These are phyloP conservation scores for Spilosoma lubricipeda DNA, from an alignment of 2,888 invertebrate genomes.

Conservation along the genomic window DNA sequence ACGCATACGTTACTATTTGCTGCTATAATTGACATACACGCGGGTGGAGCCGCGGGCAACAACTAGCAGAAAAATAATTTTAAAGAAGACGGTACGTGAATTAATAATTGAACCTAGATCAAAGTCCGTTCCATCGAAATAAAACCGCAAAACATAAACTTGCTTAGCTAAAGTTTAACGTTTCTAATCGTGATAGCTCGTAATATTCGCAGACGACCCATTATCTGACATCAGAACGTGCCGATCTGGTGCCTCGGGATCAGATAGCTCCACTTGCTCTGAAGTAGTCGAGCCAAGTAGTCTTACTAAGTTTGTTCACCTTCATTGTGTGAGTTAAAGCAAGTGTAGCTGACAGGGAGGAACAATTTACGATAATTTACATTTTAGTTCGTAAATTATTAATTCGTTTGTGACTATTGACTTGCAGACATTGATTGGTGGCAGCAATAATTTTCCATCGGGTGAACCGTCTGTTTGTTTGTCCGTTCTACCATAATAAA, in stretches of 20 bases:
- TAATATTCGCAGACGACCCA: conserved; percentile 22
- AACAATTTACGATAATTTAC: neutral
- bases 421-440: too few relatives aligned
- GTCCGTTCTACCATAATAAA: too few relatives aligned
- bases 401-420: too few relatives aligned
- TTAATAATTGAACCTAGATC: neutral
- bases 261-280: conserved; percentile 33
- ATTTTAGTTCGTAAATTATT: too few relatives aligned
- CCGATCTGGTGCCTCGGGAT: conserved; percentile 16
- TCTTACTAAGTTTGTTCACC: conserved; percentile 18
- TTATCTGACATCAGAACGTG: conserved; percentile 45
- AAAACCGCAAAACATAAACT: neutral
- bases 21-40: too few relatives aligned
- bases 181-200: conserved; percentile 28
- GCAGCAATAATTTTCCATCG: too few relatives aligned
- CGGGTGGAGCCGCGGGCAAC: too few relatives aligned
- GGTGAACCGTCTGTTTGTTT: too few relatives aligned
- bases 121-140: neutral
- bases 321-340: neutral
- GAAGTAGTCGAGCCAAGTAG: conserved; percentile 22
- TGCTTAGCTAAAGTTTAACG: conserved; percentile 12
- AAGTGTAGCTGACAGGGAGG: neutral
- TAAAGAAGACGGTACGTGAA: too few relatives aligned
- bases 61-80: too few relatives aligned
- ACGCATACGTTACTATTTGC: too few relatives aligned